phyloP scores from a whole-genome alignment of 1,140 invertebrate genomes.

The Phortica variegata region DNA sequence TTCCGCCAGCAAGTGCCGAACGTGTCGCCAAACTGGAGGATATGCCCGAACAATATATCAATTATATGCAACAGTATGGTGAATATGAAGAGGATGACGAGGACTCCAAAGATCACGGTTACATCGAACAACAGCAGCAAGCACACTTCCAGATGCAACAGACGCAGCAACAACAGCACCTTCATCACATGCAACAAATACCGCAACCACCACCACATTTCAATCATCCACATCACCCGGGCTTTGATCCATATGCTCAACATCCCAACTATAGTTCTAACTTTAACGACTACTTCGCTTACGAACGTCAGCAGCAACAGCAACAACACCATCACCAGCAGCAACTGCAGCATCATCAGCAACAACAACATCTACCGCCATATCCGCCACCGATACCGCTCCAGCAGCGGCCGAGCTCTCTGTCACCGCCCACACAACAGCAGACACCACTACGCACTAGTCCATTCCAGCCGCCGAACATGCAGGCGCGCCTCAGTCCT shows the following conservation, averaged over 20 bases:
- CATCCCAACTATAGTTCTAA: slow-evolving; percentile 15
- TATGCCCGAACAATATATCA: slow-evolving; percentile 49
- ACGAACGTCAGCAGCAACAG: slow-evolving; percentile 34
- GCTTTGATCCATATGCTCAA: slow-evolving; percentile 14
- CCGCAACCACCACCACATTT: slow-evolving; percentile 33
- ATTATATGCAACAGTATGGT: slow-evolving; percentile 51
- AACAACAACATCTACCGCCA: slow-evolving; percentile 26
- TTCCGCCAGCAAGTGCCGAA: slow-evolving; percentile 45
- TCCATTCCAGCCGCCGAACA: slow-evolving; percentile 31
- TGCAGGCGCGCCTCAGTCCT: no score
- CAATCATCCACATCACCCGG: slow-evolving; percentile 16
- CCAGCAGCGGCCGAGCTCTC: background rate
- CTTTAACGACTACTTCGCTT: slow-evolving; percentile 11
- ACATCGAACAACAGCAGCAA: slow-evolving; percentile 39
- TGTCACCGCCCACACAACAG: slow-evolving; percentile 18
- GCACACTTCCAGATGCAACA: background rate
- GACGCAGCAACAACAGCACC: slow-evolving; percentile 1
- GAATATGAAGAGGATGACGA: slow-evolving; percentile 51
- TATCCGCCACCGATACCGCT: slow-evolving; percentile 17
- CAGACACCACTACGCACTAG: slow-evolving; percentile 34
- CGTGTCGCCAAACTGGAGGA: slow-evolving; percentile 48
- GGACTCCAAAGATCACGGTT: slow-evolving; percentile 29
- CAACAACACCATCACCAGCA: slow-evolving; percentile 41
- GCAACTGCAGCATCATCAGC: slow-evolving; percentile 27
- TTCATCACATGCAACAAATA: slow-evolving; percentile 36